Conservation (phyloP, 2,888 invertebrate genomes). For the Tenthredo distinguenda region DNA sequence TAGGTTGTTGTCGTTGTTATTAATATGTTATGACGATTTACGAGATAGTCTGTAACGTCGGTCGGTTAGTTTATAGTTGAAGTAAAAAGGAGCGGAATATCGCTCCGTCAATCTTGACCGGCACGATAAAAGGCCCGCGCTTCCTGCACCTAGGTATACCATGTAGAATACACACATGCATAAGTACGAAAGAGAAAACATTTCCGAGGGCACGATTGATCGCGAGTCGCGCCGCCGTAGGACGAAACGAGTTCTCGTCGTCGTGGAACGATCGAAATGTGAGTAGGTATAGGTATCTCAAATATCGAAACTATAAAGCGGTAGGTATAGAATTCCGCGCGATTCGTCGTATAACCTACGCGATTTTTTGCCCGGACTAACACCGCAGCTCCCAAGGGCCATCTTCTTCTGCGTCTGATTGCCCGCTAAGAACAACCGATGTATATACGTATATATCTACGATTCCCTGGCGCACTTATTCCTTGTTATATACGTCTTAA, state of each 20-base stretch:
- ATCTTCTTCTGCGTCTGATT: neutral
- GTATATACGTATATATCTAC: neutral
- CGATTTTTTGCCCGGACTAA: neutral
- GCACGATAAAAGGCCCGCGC: neutral
- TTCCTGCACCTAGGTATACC: constrained; percentile 1
- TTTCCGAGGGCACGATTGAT: constrained; percentile 26
- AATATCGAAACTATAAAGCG: neutral
- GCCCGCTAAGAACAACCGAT: neutral
- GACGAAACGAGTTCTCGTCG: constrained; percentile 6
- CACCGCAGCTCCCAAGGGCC: no score
- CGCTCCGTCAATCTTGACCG: neutral
- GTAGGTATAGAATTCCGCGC: neutral
- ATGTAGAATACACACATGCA: neutral
- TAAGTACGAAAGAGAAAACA: constrained; percentile 11
- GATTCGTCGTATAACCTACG: neutral
- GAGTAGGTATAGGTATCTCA: neutral
- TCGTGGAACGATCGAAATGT: constrained; percentile 7
- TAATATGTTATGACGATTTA: neutral
- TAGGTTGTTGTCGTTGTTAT: neutral
- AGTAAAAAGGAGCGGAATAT: neutral
- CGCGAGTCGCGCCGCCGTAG: neutral
- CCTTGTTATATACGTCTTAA: neutral
- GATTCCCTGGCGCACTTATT: neutral
- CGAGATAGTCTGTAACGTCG: neutral
- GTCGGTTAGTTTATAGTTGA: neutral